Evolutionary conservation across 2,888 invertebrate genomes (phyloP).

Genomic region (Drosophila sordidapex): DNA sequence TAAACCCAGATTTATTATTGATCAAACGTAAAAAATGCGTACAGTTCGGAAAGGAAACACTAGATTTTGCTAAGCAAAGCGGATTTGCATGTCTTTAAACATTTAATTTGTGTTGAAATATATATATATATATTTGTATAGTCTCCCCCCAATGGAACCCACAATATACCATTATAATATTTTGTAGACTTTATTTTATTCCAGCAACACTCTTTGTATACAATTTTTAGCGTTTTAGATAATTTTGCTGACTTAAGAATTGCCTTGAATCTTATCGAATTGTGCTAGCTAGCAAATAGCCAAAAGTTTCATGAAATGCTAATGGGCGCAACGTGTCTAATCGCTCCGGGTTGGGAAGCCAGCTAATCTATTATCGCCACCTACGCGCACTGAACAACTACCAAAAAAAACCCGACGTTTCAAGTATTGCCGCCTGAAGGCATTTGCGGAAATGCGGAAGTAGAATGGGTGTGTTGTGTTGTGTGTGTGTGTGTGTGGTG

Average conservation of each 20-base stretch:
- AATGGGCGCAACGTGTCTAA: conserved; percentile 57
- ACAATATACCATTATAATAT: neutral
- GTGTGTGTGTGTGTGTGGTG: conserved; percentile 1
- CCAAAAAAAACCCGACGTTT: conserved; percentile 46
- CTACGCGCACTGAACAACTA: conserved; percentile 43
- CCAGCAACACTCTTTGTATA: neutral
- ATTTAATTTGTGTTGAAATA: neutral
- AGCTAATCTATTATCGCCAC: conserved; percentile 54
- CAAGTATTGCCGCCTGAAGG: conserved; percentile 60
- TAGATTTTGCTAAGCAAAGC: neutral
- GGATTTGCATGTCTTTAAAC: neutral
- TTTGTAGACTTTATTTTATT: neutral
- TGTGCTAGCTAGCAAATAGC: conserved; percentile 11
- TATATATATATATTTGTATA: neutral
- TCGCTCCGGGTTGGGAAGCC: conserved; percentile 31
- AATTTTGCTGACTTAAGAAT: neutral
- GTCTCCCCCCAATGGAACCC: neutral
- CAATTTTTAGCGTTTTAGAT: neutral
- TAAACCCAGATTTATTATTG: neutral
- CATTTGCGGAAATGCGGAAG: conserved; percentile 69
- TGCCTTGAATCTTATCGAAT: conserved; percentile 56
- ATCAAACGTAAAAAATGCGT: neutral
- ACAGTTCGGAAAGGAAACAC: neutral
- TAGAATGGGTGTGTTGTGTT: conserved; percentile 27
- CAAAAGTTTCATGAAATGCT: conserved; percentile 49